Evolutionary conservation across 2,888 invertebrate species (phyloP), one percentile per base, ranked within the genome.

Genomic region (Antheraea yamamai): DNA sequence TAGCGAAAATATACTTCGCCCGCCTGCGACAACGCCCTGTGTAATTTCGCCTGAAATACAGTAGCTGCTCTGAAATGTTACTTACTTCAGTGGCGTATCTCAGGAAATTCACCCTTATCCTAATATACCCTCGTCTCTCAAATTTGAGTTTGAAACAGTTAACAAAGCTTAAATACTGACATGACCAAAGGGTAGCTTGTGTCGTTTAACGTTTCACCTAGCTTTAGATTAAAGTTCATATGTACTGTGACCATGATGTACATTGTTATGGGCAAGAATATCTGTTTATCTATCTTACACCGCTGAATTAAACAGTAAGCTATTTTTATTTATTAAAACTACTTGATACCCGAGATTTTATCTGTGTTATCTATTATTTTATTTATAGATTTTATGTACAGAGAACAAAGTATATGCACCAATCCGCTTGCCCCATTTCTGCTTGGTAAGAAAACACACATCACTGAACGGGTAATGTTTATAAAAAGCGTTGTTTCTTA

Each of bases 81-180:
- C 16, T 30, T 26, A 66, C 6, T 30, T 66, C 30, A 26, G 26
- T 66, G 64, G 64, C 30, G 14, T 30, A 16, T 66, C 64, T 66
- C 64, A 66, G 64, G 64, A 66, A 66, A 66, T 66, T 66, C 64
- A 66, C 64, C 30, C 30, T 66, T 16, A 66, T 66, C 30, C 30
- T 66, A 16, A 30, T 12, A 12, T 26, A 66, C 64, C 64, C 64
- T 66, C 64, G 64, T 66, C 64, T 66, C 64, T 66, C 64, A 26
- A 66, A 66, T 66, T 70, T n/a, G 70, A 39, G 35, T 70, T 39
- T 70, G 39, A 70, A 70, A 70, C 39, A 39, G 70, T 70, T 70
- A 70, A 20, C 35, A 23, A 39, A n/a, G 39, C 39, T 70, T 70
- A 70, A 70, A 70, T 39, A 70, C 39, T n/a, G 70, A 70, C 70